A percentile compares a stretch with the other conserved stretches of the same genome.
These are phyloP conservation scores for Gouania willdenowi DNA, from an alignment of 2,797 vertebrate species.

Conservation along the genomic window DNA sequence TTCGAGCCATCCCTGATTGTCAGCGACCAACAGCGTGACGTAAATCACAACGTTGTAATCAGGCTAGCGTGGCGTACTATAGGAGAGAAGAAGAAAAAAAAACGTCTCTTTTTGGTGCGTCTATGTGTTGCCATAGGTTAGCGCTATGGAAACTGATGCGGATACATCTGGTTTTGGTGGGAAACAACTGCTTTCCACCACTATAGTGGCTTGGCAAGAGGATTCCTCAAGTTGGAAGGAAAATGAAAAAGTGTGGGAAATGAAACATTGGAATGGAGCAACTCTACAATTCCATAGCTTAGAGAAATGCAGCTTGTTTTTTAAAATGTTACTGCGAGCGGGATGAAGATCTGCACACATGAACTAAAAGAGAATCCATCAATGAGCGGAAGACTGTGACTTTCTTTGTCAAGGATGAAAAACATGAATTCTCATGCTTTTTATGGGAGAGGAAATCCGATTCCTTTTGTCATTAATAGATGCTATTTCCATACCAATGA, in stretches of 20 bases:
- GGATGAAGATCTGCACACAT: too few species aligned
- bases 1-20: slow-evolving; percentile 25
- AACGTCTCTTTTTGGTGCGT: slow-evolving; percentile 1
- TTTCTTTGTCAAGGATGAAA: too few species aligned
- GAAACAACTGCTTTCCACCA: slow-evolving; percentile 57
- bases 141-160: slow-evolving; percentile 45
- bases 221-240: slow-evolving; percentile 32
- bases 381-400: too few species aligned
- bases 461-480: too few species aligned
- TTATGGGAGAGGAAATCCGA: too few species aligned
- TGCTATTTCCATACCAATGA: too few species aligned
- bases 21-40: slow-evolving; percentile 27
- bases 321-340: too few species aligned
- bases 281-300: slow-evolving; percentile 22
- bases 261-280: slow-evolving; percentile 34
- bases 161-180: slow-evolving; percentile 57
- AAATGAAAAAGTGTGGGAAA: slow-evolving; percentile 58
- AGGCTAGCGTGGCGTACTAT: slow-evolving; percentile 12
- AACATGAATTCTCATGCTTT: too few species aligned
- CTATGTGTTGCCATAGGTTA: slow-evolving; percentile 2
- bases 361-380: too few species aligned
- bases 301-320: slow-evolving; percentile 6
- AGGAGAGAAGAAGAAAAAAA: slow-evolving; percentile 14
- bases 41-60: slow-evolving; percentile 54
- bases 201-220: slow-evolving; percentile 36